phyloP scores from a whole-genome alignment of 2,888 invertebrate genomes.

The Eupithecia subfuscata region DNA sequence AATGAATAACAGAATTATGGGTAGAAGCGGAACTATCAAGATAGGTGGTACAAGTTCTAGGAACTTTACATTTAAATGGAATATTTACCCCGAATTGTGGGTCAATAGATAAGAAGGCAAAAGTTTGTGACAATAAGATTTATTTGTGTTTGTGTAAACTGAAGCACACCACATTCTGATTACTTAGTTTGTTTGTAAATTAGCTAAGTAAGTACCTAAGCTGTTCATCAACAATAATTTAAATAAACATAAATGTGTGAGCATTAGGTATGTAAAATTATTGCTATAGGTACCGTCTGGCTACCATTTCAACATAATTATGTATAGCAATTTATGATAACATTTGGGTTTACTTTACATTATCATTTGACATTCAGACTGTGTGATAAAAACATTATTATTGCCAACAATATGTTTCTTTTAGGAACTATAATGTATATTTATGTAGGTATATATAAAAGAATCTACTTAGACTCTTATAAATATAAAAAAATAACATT shows the following conservation, averaged over 20 bases:
- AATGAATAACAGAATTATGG: neutral
- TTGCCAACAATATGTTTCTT: no score
- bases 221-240: no score
- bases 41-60: neutral
- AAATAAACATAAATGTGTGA: no score
- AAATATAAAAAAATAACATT: no score
- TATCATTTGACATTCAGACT: constrained; percentile 1
- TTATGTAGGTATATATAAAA: no score
- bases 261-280: no score
- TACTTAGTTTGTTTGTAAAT: no score
- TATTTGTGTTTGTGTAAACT: neutral
- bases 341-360: neutral
- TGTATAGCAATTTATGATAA: neutral
- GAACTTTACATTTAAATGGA: neutral
- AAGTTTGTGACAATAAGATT: neutral
- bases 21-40: neutral
- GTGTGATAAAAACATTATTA: neutral
- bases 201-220: no score
- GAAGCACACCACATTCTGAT: neutral
- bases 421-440: no score
- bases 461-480: no score
- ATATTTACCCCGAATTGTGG: neutral
- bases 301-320: neutral
- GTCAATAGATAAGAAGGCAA: neutral
- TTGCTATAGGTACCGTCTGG: no score